Percentiles rank a stretch among this genome's conserved stretches.
Conservation (phyloP, 2,113 vertebrate species). For the Sialia sialis region DNA sequence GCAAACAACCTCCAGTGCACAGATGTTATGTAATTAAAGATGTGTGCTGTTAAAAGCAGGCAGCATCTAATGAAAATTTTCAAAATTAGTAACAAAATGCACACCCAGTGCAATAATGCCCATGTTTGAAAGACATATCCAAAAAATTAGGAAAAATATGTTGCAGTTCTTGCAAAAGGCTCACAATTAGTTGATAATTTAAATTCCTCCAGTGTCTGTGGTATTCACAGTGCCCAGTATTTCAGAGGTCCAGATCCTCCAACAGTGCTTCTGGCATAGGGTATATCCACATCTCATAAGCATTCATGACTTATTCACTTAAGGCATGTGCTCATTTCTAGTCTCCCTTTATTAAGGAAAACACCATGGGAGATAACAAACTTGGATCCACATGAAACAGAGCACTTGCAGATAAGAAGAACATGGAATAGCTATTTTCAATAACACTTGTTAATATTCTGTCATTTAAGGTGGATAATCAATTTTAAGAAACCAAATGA, state of each 20-base stretch:
- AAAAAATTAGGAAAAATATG: background rate
- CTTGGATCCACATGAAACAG: background rate
- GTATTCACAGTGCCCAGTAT: background rate
- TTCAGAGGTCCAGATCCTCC: background rate
- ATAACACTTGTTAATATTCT: background rate
- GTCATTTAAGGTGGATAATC: background rate
- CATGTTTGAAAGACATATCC: background rate
- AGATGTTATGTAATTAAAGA: background rate
- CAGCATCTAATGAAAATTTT: background rate
- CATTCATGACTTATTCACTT: background rate
- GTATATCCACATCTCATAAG: background rate
- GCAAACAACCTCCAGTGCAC: background rate
- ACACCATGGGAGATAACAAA: background rate
- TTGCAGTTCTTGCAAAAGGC: background rate
- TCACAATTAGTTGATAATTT: background rate
- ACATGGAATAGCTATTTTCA: background rate
- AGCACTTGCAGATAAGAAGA: background rate
- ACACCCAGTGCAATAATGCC: background rate
- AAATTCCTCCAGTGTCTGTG: background rate
- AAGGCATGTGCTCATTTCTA: background rate
- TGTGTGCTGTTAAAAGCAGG: background rate
- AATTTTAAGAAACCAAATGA: background rate
- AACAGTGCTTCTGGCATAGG: background rate
- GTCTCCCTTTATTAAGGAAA: background rate
- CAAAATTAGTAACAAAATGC: background rate